These are phyloP conservation scores for Asbolus verrucosus DNA, from an alignment of 1,140 invertebrate genomes.

Conservation along the genomic window DNA sequence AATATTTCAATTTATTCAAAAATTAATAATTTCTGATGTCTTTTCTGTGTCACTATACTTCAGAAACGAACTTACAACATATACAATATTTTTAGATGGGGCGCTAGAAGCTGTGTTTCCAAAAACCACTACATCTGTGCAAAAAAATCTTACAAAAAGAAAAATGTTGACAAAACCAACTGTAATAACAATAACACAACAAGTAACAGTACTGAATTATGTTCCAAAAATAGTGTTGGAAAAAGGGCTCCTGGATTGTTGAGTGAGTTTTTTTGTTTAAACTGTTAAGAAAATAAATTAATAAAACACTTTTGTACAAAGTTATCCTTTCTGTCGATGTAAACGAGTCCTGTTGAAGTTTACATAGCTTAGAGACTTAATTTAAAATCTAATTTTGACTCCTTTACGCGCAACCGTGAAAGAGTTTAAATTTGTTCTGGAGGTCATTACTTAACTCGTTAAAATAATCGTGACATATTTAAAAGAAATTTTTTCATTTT, in stretches of 20 bases:
- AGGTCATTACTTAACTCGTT: conserved; percentile 2
- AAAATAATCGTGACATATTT: neutral
- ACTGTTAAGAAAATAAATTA: too few species aligned
- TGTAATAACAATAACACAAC: neutral
- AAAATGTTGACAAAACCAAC: neutral
- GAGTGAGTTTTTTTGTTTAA: too few species aligned
- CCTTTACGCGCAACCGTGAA: neutral
- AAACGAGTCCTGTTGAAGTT: too few species aligned
- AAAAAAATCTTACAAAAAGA: neutral
- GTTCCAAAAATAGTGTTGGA: neutral
- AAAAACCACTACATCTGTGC: conserved; percentile 23
- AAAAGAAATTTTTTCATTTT: neutral
- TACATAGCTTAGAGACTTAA: too few species aligned
- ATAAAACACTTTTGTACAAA: too few species aligned
- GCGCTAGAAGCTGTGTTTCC: conserved; percentile 7
- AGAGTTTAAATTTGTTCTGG: neutral
- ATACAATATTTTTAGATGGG: conserved; percentile 1
- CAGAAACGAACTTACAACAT: neutral
- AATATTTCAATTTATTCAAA: too few species aligned
- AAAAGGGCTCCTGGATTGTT: conserved; percentile 19
- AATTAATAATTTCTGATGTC: too few species aligned
- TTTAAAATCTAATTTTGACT: neutral
- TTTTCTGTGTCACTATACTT: neutral
- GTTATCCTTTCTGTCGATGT: too few species aligned
- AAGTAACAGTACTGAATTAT: neutral